A percentile compares a stretch with the other conserved stretches of the same genome.
Conservation (phyloP, 2,888 invertebrate genomes). For the Sphecodes monilicornis region DNA sequence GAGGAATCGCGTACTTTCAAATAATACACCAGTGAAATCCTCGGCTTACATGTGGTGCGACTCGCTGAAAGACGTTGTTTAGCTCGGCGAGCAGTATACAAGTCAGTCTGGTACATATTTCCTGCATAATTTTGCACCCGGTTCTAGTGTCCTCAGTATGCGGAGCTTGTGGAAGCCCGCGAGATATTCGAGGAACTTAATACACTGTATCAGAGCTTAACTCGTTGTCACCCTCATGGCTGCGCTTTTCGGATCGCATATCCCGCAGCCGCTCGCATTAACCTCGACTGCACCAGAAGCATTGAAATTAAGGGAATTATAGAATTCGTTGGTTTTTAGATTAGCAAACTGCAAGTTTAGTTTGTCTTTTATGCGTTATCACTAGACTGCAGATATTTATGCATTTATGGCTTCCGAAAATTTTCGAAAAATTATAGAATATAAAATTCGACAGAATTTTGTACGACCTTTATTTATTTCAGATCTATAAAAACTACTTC, state of each 20-base stretch:
- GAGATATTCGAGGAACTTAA: conserved; percentile 66
- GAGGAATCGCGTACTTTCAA: conserved; percentile 12
- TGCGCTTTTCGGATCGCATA: conserved; percentile 35
- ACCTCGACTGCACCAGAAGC: conserved; percentile 21
- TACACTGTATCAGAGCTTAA: conserved; percentile 57
- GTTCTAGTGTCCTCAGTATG: conserved; percentile 40
- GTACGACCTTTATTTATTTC: too few species aligned
- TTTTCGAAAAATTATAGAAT: too few species aligned
- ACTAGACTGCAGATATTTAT: too few species aligned
- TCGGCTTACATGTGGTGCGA: neutral
- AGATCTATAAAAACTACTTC: too few species aligned
- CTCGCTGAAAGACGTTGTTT: conserved; percentile 56
- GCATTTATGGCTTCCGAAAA: too few species aligned
- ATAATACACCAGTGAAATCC: conserved; percentile 17
- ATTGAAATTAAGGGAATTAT: conserved; percentile 19
- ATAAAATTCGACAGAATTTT: too few species aligned
- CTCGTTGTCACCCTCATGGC: conserved; percentile 51
- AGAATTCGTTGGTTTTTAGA: neutral
- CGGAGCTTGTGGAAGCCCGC: conserved; percentile 63
- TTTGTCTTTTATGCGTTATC: neutral
- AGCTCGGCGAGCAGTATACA: conserved; percentile 66
- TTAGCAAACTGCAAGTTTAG: neutral
- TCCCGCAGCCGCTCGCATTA: conserved; percentile 6
- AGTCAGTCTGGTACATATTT: conserved; percentile 66
- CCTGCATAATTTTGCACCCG: conserved; percentile 64